Evolutionary conservation across 2,797 vertebrate genomes (phyloP).

Genomic region (Antennarius maculatus): DNA sequence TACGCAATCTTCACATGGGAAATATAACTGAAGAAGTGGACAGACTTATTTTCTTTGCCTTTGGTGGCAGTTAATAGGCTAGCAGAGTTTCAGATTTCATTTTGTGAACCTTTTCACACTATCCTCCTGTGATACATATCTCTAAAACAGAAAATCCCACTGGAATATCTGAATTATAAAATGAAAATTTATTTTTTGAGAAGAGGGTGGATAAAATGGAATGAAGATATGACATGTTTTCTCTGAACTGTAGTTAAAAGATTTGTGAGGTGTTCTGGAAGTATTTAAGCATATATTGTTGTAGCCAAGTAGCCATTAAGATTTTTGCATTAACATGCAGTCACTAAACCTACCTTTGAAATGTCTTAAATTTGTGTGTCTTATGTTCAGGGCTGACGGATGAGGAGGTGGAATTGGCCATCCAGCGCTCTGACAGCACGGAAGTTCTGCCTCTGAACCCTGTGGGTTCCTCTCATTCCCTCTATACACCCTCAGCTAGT

Average conservation of each 20-base stretch:
- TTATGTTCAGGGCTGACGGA: slow-evolving; percentile 90
- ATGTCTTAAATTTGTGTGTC: slow-evolving; percentile 49
- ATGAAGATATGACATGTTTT: slow-evolving; percentile 65
- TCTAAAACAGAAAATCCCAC: slow-evolving; percentile 62
- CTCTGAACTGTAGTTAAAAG: slow-evolving; percentile 68
- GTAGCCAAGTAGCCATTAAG: slow-evolving; percentile 53
- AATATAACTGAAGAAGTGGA: slow-evolving; percentile 85
- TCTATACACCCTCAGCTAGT: slow-evolving; percentile 78
- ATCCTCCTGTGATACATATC: slow-evolving; percentile 69
- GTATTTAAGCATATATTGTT: slow-evolving; percentile 64
- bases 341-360: slow-evolving; percentile 2
- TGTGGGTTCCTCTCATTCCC: slow-evolving; percentile 69
- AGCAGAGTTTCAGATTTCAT: slow-evolving; percentile 75
- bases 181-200: slow-evolving; percentile 71
- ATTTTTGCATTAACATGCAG: slow-evolving; percentile 51
- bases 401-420: slow-evolving; percentile 94
- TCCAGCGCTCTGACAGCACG: slow-evolving; percentile 89
- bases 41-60: slow-evolving; percentile 83
- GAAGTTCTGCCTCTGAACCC: slow-evolving; percentile 81
- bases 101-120: slow-evolving; percentile 69
- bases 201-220: slow-evolving; percentile 58
- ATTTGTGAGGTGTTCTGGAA: slow-evolving; percentile 66
- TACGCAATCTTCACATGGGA: slow-evolving; percentile 86
- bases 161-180: slow-evolving; percentile 70
- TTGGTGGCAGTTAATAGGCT: slow-evolving; percentile 83